phyloP scores from a whole-genome alignment of 2,113 vertebrate species.

The Glaucomys volans region DNA sequence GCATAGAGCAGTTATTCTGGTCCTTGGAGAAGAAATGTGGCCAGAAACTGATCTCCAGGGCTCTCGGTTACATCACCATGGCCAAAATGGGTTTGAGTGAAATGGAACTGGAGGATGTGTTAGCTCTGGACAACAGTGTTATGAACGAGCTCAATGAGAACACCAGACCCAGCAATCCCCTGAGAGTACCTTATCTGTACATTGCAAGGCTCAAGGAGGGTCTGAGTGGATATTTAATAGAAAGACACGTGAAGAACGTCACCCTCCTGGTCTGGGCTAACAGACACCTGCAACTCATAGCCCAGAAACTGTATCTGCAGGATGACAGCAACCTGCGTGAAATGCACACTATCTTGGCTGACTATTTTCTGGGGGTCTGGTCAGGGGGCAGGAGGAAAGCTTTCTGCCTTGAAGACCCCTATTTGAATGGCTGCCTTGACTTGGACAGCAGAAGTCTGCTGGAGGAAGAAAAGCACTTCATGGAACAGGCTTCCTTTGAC shows the following conservation, averaged over 20 bases:
- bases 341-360: constrained; percentile 97
- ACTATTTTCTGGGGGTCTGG: constrained; percentile 98
- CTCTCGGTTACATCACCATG: constrained; percentile 98
- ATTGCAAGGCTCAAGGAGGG: constrained; percentile 96
- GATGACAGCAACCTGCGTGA: constrained; percentile 94
- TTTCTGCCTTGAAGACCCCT: constrained; percentile 91
- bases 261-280: constrained; percentile 98
- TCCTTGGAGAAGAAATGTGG: constrained; percentile 95
- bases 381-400: constrained; percentile 96
- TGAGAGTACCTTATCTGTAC: constrained; percentile 95
- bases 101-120: constrained; percentile 97
- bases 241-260: constrained; percentile 95
- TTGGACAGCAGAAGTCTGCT: constrained; percentile 91
- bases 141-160: constrained; percentile 93
- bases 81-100: constrained; percentile 96
- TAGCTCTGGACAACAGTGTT: constrained; percentile 97
- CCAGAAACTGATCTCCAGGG: constrained; percentile 93
- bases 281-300: constrained; percentile 97
- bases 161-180: constrained; percentile 91
- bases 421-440: constrained; percentile 91
- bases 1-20: constrained; percentile 98
- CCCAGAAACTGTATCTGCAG: constrained; percentile 97
- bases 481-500: constrained; percentile 95
- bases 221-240: constrained; percentile 96
- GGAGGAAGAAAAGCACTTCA: constrained; percentile 91